Evolutionary conservation across 2,888 invertebrate species (phyloP), one percentile per base, ranked within the genome.

Genomic region (Penaeus monodon): DNA sequence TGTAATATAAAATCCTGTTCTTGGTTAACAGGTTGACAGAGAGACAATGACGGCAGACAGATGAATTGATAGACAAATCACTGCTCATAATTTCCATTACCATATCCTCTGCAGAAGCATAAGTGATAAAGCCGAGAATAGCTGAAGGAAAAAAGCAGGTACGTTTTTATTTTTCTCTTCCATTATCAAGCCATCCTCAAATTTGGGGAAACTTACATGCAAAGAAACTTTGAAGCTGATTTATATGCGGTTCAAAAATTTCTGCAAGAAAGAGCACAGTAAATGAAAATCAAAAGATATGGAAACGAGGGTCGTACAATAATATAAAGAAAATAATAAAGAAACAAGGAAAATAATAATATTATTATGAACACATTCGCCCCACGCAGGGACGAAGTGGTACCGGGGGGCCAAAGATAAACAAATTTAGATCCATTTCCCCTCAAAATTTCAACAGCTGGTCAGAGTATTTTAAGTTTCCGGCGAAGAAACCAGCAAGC

Each of bases 201-300:
- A n/a, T 29, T 64, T n/a, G 33, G 33, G 76, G 38, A 38, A 82
- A 87, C 86, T 87, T 87, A 87, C 86, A 87, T 87, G 86, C 86
- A 87, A 83, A 27, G 70, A 82, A 66, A 80, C 70, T 79, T n/a
- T 83, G 86, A 79, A 70, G 83, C 27, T 78, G 66, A 83, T 87
- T 79, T 87, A 87, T 78, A 70, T 65, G 74, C 86, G 86, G 83
- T 83, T 70, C 78, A 87, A 65, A 66, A 68, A 73, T 70, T 81
- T 87, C 86, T 87, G 86, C 65, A 87, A 87, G 82, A 65, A 79
- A 83, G 83, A 83, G 65, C 63, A 81, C 83, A 44, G 57, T 79
- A 27, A 85, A 63, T 70, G 27, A 76, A 76, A 64, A 64, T n/a
- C 17, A 65, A n/a, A 80, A n/a, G 38, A n/a, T 65, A 77, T 24